A percentile compares a stretch with the other conserved stretches of the same genome.
These are phyloP conservation scores for Emberiza fucata DNA, from an alignment of 2,113 vertebrate species.

Conservation along the genomic window DNA sequence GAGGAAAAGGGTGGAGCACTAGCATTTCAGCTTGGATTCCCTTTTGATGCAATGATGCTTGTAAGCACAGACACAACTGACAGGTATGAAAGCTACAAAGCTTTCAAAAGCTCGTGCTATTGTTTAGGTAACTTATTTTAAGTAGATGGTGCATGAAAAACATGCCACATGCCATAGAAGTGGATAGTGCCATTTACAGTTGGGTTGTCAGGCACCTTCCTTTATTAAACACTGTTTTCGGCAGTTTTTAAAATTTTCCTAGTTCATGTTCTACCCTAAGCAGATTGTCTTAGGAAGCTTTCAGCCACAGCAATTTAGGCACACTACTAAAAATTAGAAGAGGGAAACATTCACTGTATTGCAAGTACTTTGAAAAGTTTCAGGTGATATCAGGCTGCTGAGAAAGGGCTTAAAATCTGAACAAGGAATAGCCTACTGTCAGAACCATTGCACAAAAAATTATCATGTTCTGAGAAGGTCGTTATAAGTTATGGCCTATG, in stretches of 20 bases:
- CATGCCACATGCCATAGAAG: not conserved
- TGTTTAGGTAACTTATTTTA: not conserved
- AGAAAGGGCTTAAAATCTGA: not conserved
- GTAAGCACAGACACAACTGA: not conserved
- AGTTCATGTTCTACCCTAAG: not conserved
- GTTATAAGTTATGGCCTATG: not conserved
- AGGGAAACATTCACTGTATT: not conserved
- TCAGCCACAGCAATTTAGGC: not conserved
- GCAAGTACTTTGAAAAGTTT: not conserved
- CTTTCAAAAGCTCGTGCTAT: not conserved
- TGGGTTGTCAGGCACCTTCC: not conserved
- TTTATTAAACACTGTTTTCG: not conserved
- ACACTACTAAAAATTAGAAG: not conserved
- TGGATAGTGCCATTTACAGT: not conserved
- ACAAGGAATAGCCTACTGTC: not conserved
- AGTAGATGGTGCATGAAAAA: not conserved
- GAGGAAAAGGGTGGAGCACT: not conserved
- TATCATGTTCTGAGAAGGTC: not conserved
- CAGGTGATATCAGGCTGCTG: not conserved
- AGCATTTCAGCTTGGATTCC: not conserved
- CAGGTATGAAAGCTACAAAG: not conserved
- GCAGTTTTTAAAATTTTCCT: not conserved
- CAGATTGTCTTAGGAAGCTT: not conserved
- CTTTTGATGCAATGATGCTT: not conserved
- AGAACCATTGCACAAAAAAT: not conserved